Conservation (phyloP, 2,797 vertebrate genomes). For the Dendrocincla tyrannina region DNA sequence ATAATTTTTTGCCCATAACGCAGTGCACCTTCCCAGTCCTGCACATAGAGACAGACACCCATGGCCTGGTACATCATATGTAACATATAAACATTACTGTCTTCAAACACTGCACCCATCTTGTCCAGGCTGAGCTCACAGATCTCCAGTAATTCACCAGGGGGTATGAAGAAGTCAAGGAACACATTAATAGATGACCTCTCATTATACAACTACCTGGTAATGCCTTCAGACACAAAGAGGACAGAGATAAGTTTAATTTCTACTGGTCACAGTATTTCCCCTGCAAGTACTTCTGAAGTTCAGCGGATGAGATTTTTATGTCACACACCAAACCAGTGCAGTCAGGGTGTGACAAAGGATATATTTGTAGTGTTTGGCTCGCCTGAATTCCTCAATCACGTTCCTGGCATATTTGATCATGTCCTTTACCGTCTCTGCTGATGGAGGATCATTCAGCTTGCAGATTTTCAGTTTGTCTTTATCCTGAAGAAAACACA, state of each 20-base stretch:
- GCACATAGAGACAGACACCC: constrained; percentile 92
- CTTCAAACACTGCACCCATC: constrained; percentile 89
- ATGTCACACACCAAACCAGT: background rate
- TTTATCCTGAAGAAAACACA: constrained; percentile 82
- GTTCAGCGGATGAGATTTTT: background rate
- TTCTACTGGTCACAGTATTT: background rate
- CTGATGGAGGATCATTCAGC: constrained; percentile 75
- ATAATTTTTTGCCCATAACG: constrained; percentile 90
- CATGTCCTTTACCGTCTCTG: constrained; percentile 84
- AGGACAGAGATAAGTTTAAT: background rate
- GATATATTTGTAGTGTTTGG: constrained; percentile 93
- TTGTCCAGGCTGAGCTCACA: constrained; percentile 93
- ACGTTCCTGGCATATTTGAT: constrained; percentile 86
- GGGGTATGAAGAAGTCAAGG: constrained; percentile 88
- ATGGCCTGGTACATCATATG: constrained; percentile 99
- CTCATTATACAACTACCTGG: background rate
- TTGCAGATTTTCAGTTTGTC: constrained; percentile 88
- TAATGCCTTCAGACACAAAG: background rate
- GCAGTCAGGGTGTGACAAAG: constrained; percentile 68
- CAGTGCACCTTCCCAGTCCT: constrained; percentile 92
- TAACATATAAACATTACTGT: constrained; percentile 92
- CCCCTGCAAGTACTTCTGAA: background rate
- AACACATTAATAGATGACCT: background rate
- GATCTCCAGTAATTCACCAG: constrained; percentile 91
- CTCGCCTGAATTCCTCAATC: constrained; percentile 88